Evolutionary conservation across 2,797 vertebrate species (phyloP), one percentile per base, ranked within the genome.

Genomic region (Channallabes apus): DNA sequence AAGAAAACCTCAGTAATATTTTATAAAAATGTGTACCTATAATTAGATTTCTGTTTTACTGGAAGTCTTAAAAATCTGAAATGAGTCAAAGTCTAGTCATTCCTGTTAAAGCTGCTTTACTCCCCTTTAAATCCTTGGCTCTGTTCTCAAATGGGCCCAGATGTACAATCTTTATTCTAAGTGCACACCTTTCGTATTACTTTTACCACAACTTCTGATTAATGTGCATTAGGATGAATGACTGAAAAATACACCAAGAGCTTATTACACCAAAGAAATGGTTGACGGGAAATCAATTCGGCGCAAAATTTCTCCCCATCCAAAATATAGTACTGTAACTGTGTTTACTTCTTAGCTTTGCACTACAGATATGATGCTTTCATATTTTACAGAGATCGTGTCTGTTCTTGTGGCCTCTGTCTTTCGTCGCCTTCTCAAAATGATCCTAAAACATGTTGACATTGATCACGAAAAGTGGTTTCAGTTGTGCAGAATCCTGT

Each of bases 1-100:
- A 29, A 80, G 38, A 51, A 80, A 80, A 29, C 20, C 61, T 64
- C 78, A 46, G 38, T 29, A 35, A 64, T 51, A 56, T 46, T 65
- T 20, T 46, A 51, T 65, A 29, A 64, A 61, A 15, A n/a, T 17
- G 38, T 51, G 17, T 29, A 56, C 72, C 27, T 51, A 79, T 79
- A 32, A 58, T 76, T 29, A 58, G 15, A 76, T 58, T 62, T 22
- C 18, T 22, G 58, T 77, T 29, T 78, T 78, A 46, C 35, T 65
- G 61, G 61, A 80, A 46, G 61, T 46, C 59, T 64, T 80, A 80
- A 61, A 79, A 79, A 22, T 24, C 29, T 62, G 3, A 46, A 80
- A 65, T 64, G 38, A 64, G 3, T 80, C 35, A 80, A 38, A 38
- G 35, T 18, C 17, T n/a, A 46, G 11, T 29, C 35, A 9, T 27